Base-by-base conservation (phyloP, 2,797 vertebrate species). In the Syngnathus acus region DNA sequence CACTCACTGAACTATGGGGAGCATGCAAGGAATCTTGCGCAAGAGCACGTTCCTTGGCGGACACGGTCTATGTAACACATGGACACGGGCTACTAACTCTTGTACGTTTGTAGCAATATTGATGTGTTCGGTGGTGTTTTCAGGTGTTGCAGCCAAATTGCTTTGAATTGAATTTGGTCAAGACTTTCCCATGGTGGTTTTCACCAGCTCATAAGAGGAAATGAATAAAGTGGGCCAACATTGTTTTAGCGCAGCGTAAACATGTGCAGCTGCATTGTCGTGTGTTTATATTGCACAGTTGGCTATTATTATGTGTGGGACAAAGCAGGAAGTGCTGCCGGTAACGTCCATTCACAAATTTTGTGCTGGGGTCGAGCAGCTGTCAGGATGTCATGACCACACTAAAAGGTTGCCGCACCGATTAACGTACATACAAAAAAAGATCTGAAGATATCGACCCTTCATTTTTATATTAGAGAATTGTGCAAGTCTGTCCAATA, bases 281-380 rank as follows among this genome's bases (percentile, higher is more conserved):
- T 70, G 62, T 65, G 26, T 63, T 76, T 59, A 45, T 70, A 82
- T 74, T 71, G 63, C 73, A 78, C 75, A 78, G 75, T 76, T 74
- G 71, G 75, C 75, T 58, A 58, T 38, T 77, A 82, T 83, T 84
- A 77, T 87, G 77, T 43, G 72, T 32, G 53, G 72, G 80, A 76
- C 42, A 54, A 50, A 69, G 71, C 89, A 80, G 88, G 87, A 91
- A 83, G 84, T 87, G 81, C 79, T 78, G 77, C 76, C 72, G 79
- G 4, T 47, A 37, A 37, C 55, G 47, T 84, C 73, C 83, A 89
- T 89, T 89, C 82, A 87, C 76, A 86, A 86, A 81, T 78, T 82
- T 88, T 77, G 80, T 78, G 84, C 81, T 76, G 86, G 86, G 80
- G 79, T 89, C 84, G 86, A 71, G 80, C 72, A 79, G 72, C 80